Percentiles rank a stretch among this genome's conserved stretches.
These are phyloP conservation scores for Pionites leucogaster DNA, from an alignment of 2,113 vertebrate genomes.

Conservation along the genomic window DNA sequence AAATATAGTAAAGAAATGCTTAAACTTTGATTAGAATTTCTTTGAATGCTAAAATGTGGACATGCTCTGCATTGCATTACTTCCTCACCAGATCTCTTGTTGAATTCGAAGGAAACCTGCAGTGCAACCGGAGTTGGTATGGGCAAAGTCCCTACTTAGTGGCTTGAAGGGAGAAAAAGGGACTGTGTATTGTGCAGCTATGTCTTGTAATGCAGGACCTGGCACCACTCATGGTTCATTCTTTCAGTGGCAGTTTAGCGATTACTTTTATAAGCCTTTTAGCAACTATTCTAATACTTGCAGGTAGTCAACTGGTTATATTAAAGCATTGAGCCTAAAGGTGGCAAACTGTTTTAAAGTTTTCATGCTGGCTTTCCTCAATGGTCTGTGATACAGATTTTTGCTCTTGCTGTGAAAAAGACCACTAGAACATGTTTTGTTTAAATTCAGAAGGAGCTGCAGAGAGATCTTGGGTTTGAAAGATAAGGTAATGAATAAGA, in stretches of 20 bases:
- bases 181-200: neutral
- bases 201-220: neutral
- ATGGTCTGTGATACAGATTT: conserved; percentile 19
- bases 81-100: neutral
- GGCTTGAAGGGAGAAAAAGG: neutral
- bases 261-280: conserved; percentile 17
- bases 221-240: neutral
- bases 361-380: neutral
- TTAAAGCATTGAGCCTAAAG: neutral
- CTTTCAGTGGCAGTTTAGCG: neutral
- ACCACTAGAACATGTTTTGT: conserved; percentile 47
- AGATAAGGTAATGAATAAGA: conserved; percentile 70
- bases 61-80: neutral
- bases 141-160: neutral
- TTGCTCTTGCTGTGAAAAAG: neutral
- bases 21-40: neutral
- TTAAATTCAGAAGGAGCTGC: conserved; percentile 58
- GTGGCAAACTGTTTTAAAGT: neutral
- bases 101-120: neutral
- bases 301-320: neutral
- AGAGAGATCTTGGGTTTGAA: conserved; percentile 53
- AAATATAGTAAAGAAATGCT: neutral
- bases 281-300: neutral
- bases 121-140: accelerated
- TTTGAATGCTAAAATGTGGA: neutral